Percentiles rank a stretch among this genome's conserved stretches.
phyloP scores from a whole-genome alignment of 2,888 invertebrate genomes.

The Chaetogeoica ovagalla region DNA sequence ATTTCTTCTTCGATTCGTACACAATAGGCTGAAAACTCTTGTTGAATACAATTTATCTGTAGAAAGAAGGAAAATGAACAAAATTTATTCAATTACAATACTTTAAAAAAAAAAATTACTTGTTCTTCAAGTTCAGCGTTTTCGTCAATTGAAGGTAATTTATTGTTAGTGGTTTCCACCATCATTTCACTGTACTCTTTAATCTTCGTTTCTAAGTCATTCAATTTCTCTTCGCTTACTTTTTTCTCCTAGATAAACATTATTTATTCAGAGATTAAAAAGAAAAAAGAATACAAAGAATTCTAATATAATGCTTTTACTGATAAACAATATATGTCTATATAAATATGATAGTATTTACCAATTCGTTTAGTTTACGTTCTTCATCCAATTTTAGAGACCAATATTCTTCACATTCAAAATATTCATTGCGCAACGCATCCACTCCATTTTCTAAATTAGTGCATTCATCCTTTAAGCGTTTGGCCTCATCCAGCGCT shows the following conservation, averaged over 20 bases:
- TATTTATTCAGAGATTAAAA: background rate
- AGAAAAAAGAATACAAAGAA: background rate
- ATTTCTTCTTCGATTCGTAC: conserved; percentile 35
- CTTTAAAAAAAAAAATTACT: conserved; percentile 56
- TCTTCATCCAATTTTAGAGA: conserved; percentile 77
- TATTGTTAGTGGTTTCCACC: conserved; percentile 61
- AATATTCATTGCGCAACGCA: conserved; percentile 75
- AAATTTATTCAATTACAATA: background rate
- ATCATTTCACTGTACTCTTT: conserved; percentile 80
- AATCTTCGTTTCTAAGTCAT: conserved; percentile 73
- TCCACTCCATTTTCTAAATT: conserved; percentile 76
- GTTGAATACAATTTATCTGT: conserved; percentile 40
- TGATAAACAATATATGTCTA: background rate
- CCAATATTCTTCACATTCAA: conserved; percentile 88
- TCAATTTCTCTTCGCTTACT: conserved; percentile 75
- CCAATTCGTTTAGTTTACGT: conserved; percentile 68
- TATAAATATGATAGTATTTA: conserved; percentile 23
- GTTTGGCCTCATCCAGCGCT: conserved; percentile 49
- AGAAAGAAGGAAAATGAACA: background rate
- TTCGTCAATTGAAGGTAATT: conserved; percentile 77
- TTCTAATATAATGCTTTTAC: background rate
- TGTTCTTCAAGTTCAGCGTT: conserved; percentile 70
- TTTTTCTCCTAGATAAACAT: conserved; percentile 68
- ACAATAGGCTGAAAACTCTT: conserved; percentile 39
- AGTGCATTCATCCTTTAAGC: conserved; percentile 60